Percentiles rank a stretch among this genome's conserved stretches.
Conservation (phyloP, 2,113 vertebrate genomes). For the Bettongia penicillata region DNA sequence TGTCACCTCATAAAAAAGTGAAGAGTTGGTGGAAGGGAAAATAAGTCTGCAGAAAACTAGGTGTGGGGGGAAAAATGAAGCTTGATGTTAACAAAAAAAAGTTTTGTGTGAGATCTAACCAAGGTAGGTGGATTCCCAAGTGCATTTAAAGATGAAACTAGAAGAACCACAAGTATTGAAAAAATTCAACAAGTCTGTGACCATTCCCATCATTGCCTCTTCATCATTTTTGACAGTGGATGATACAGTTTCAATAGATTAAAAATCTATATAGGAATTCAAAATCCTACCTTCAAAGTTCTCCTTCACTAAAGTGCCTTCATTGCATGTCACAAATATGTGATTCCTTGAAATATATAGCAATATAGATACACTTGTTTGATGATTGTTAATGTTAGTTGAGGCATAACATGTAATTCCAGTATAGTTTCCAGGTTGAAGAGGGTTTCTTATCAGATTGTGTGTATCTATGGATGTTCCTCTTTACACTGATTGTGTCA, state of each 20-base stretch:
- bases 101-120: not conserved
- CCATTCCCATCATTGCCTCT: not conserved
- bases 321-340: not conserved
- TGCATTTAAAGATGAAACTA: not conserved
- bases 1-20: not conserved
- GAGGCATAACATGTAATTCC: not conserved
- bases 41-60: not conserved
- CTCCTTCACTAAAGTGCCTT: not conserved
- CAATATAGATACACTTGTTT: not conserved
- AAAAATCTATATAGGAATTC: too few species aligned
- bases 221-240: not conserved
- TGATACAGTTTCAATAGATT: not conserved
- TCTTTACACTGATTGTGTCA: not conserved
- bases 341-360: not conserved
- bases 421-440: not conserved
- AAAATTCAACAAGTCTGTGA: not conserved
- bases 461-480: not conserved
- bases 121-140: not conserved
- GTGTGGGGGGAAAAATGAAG: not conserved
- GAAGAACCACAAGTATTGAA: not conserved
- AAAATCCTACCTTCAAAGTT: not conserved
- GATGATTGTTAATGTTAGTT: not conserved
- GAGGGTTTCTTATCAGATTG: not conserved
- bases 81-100: not conserved
- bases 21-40: not conserved